phyloP scores from a whole-genome alignment of 2,888 invertebrate species.

The Dinocampus coccinellae region DNA sequence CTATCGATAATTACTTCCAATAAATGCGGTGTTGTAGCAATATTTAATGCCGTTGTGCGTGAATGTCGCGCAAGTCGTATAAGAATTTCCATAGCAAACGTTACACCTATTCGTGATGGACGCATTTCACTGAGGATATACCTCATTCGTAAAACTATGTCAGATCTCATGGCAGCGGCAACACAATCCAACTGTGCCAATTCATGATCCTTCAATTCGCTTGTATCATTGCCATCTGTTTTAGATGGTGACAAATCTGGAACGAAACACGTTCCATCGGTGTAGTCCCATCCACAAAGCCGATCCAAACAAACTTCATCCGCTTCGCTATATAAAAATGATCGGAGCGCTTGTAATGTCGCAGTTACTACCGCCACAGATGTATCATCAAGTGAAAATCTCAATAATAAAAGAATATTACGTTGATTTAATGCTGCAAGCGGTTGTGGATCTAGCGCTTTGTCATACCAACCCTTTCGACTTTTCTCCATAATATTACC shows the following conservation, averaged over 20 bases:
- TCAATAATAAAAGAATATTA: constrained; percentile 82
- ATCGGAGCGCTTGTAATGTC: constrained; percentile 81
- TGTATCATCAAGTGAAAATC: constrained; percentile 90
- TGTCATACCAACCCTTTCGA: constrained; percentile 82
- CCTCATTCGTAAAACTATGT: constrained; percentile 82
- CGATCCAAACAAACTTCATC: constrained; percentile 85
- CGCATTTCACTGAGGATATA: constrained; percentile 81
- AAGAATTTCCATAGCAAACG: constrained; percentile 83
- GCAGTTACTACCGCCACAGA: constrained; percentile 80
- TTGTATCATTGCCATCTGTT: constrained; percentile 70
- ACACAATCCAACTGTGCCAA: constrained; percentile 87
- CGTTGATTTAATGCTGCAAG: constrained; percentile 74
- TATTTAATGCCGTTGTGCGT: constrained; percentile 74
- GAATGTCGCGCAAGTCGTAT: constrained; percentile 85
- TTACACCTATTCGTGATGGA: constrained; percentile 80
- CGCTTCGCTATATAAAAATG: constrained; percentile 80
- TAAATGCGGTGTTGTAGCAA: constrained; percentile 77
- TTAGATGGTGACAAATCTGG: constrained; percentile 60
- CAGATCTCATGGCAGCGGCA: constrained; percentile 79
- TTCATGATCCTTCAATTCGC: constrained; percentile 87
- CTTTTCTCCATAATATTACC: constrained; percentile 83
- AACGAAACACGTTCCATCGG: constrained; percentile 68
- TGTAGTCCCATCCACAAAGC: constrained; percentile 72
- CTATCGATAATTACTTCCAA: constrained; percentile 74
- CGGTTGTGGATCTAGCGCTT: constrained; percentile 79